phyloP scores from a whole-genome alignment of 1,140 invertebrate genomes.

The Monomorium pharaonis region DNA sequence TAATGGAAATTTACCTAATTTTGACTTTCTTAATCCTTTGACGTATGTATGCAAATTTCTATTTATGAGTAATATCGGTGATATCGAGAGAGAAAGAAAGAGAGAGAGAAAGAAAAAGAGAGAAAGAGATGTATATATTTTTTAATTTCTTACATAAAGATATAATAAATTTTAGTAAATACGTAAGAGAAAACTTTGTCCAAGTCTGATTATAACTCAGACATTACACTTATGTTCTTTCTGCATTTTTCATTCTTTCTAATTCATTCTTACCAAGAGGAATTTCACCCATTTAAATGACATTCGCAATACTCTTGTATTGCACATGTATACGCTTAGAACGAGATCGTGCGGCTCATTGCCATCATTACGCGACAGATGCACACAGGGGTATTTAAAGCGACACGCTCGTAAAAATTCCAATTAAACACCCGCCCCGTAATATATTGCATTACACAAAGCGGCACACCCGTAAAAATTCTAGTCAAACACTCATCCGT shows the following conservation, averaged over 20 bases:
- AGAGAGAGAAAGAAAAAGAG: too few species aligned
- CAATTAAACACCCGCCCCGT: conserved; percentile 55
- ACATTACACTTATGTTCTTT: background rate
- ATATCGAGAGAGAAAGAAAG: too few species aligned
- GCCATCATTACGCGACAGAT: conserved; percentile 49
- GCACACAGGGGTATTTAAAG: conserved; percentile 57
- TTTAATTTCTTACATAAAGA: background rate
- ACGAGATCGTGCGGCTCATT: conserved; percentile 54
- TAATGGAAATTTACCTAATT: background rate
- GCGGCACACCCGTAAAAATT: conserved; percentile 67
- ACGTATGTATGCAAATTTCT: background rate
- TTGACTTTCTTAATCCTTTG: background rate
- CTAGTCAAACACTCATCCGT: conserved; percentile 56
- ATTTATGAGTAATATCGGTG: too few species aligned
- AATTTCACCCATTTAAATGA: background rate
- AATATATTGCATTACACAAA: conserved; percentile 65
- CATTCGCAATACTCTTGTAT: background rate
- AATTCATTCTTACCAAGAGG: too few species aligned
- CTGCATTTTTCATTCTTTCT: too few species aligned
- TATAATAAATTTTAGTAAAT: background rate
- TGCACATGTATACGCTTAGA: background rate
- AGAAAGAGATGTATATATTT: too few species aligned
- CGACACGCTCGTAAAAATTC: conserved; percentile 65
- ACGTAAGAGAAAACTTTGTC: background rate
- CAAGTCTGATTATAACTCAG: background rate